Evolutionary conservation across 2,888 invertebrate species (phyloP), one percentile per base, ranked within the genome.

Genomic region (Ectemnius continuus): DNA sequence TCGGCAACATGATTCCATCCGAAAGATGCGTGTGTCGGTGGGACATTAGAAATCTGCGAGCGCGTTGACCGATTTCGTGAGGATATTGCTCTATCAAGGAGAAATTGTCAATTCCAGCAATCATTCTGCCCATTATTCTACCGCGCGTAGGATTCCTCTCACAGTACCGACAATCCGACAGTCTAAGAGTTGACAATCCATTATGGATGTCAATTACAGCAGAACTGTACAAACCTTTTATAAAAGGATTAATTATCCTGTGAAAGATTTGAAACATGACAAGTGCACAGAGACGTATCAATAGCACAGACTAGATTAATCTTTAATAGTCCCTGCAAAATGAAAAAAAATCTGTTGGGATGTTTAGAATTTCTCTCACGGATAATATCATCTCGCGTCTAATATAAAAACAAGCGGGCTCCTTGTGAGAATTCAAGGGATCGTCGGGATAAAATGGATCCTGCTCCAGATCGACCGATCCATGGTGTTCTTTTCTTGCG

Each of bases 301-400:
- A 85, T 88, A 89, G 88, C 87, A 88, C 88, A 89, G 86, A 87
- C 77, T 82, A 83, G 69, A 75, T 11, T 14, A 20, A n/a, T 14
- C 13, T 58, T 20, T 2, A 57, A 60, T 14, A 59, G 59, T 67
- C 59, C 60, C 11, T 52, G 18, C 13, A 36, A 11, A 67, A 52
- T 52, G 11, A 1, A 36, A 36, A 11, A 11, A 36, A 36, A 1
- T 36, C 36, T 8, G 8, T 8, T 36, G 11, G 36, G 8, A 36
- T 36, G 11, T 8, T 36, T 11, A 36, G 36, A 36, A 11, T 36
- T 36, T 36, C 36, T 36, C 36, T 8, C 1, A 36, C 4, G 11
- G 36, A 36, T 11, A 36, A 23, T 11, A 36, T 11, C 0, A 2
- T 36, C 36, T 36, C 36, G 36, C 5, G 8, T 36, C 36, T 36